phyloP scores from a whole-genome alignment of 1,140 invertebrate genomes.

The Drosophila triauraria region DNA sequence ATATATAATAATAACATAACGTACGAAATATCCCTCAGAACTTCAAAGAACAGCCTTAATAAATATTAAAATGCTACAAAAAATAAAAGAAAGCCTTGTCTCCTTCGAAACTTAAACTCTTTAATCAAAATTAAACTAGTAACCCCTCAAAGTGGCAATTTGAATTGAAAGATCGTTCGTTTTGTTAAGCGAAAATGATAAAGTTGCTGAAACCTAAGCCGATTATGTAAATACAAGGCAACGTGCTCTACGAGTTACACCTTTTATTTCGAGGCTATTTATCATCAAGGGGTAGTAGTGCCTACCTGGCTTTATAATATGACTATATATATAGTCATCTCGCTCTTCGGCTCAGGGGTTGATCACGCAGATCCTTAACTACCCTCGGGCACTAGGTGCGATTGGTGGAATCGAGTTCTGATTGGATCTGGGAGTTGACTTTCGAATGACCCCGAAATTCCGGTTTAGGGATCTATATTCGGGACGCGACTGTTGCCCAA shows the following conservation, averaged over 20 bases:
- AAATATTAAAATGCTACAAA: no score
- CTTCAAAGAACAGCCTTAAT: no score
- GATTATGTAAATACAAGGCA: slow-evolving; percentile 41
- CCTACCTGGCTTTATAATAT: background rate
- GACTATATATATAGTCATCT: slow-evolving; percentile 30
- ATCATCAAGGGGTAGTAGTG: no score
- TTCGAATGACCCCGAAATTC: slow-evolving; percentile 40
- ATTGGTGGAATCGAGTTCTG: slow-evolving; percentile 60
- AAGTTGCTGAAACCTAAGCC: slow-evolving; percentile 19
- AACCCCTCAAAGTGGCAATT: background rate
- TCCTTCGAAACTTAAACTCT: background rate
- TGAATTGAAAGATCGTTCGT: background rate
- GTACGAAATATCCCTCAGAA: no score
- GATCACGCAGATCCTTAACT: slow-evolving; percentile 51
- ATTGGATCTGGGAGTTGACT: slow-evolving; percentile 69
- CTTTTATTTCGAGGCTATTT: background rate
- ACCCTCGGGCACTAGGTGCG: slow-evolving; percentile 39
- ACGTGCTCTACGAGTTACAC: slow-evolving; percentile 20
- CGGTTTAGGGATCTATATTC: slow-evolving; percentile 35
- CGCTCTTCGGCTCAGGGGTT: slow-evolving; percentile 43
- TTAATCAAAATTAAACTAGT: background rate
- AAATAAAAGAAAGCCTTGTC: background rate
- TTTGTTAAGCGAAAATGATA: background rate
- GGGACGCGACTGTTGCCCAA: slow-evolving; percentile 48
- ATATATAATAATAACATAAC: no score